These are phyloP conservation scores for Gulo gulo DNA, from an alignment of 2,113 vertebrate genomes.

Conservation along the genomic window DNA sequence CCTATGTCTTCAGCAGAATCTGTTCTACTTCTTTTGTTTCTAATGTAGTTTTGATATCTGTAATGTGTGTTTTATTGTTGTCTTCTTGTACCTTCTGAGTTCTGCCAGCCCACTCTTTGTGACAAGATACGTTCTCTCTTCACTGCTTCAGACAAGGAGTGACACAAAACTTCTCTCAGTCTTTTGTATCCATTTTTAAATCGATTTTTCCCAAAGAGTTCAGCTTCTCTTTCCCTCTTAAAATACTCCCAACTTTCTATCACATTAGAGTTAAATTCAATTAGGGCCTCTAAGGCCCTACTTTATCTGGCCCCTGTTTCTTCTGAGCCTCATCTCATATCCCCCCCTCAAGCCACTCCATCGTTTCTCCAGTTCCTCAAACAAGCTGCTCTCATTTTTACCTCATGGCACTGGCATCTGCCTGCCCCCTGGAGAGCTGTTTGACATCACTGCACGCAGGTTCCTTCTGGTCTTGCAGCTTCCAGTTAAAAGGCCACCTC, in stretches of 20 bases:
- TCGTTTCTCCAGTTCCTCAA: not conserved
- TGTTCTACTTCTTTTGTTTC: not conserved
- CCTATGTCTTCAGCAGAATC: not conserved
- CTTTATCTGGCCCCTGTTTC: not conserved
- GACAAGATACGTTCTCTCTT: not conserved
- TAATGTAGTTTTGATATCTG: slow-evolving; percentile 5
- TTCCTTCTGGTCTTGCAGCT: not conserved
- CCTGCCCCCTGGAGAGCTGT: not conserved
- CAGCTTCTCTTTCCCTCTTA: not conserved
- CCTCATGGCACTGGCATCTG: not conserved
- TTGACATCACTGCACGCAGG: too few species aligned
- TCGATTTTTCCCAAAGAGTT: not conserved
- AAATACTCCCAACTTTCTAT: not conserved
- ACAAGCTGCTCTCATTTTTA: not conserved
- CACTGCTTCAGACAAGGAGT: not conserved
- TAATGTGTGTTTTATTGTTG: not conserved
- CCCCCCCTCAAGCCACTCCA: not conserved
- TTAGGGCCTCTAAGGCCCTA: not conserved
- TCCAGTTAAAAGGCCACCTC: not conserved
- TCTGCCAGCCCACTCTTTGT: not conserved
- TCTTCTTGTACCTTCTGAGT: not conserved
- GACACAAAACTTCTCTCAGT: not conserved
- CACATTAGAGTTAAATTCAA: not conserved
- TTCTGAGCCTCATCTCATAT: not conserved
- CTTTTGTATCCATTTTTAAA: not conserved